Evolutionary conservation across 2,113 vertebrate species (phyloP), one percentile per base, ranked within the genome.

Genomic region (Coptodon bakossiorum): DNA sequence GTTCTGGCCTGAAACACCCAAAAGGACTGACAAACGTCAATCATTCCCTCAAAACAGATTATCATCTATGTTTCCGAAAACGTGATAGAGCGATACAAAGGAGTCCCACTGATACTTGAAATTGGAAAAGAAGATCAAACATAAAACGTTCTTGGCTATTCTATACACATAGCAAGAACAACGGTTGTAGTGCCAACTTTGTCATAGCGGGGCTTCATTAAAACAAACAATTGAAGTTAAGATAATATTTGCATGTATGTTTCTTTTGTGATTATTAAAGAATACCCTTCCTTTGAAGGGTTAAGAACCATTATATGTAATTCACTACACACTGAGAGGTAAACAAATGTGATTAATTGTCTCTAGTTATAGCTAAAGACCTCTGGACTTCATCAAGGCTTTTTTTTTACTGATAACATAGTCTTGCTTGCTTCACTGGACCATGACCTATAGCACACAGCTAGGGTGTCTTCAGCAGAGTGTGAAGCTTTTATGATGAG

Each of bases 11-110:
- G 57, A 63, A 71, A 90, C 9, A 76, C 73, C 66, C 79, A 50
- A 80, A 85, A 85, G 82, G 79, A 88, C 61, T 82, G 90, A 91
- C 88, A 92, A 91, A 88, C 5, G 16, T 91, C 89, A 91, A 50
- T 94, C 88, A 83, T 14, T 7, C 19, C 34, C 54, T 90, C 66
- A 82, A 66, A 63, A 82, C 29, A 27, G 82, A 84, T 43, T 29
- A 85, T 82, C 48, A 24, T 84, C 59, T 34, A 12, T 24, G 13
- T 83, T 45, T 68, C 19, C 10, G 13, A 63, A 63, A 80, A 7
- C 1, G 8, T 7, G 14, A 38, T 6, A 11, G 14, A 36, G 16
- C 14, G 6, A 76, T 31, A 83, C 29, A 82, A 71, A 89, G 52
- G 66, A 4, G 19, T 63, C 38, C 29, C 52, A 24, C 31, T 61